Evolutionary conservation across 1,140 invertebrate genomes (phyloP), one percentile per base, ranked within the genome.

Genomic region (Formica selysi): DNA sequence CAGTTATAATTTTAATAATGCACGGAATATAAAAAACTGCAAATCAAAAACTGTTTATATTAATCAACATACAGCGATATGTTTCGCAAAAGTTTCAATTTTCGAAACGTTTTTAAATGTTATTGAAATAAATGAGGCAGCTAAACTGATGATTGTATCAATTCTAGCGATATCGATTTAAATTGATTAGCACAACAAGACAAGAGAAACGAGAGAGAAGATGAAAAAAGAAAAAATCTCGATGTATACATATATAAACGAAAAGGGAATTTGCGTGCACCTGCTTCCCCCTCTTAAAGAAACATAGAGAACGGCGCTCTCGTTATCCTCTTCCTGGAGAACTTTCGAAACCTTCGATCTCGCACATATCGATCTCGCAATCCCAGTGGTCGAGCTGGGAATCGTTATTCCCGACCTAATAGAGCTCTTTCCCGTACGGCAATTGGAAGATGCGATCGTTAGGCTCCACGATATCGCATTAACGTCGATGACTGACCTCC

Each of bases 211-310:
- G 41, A 13, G 22, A 10, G 3, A 61, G 13, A 67, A 61, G 13
- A 67, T 61, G 32, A 68, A 26, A 68, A 67, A 59, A 48, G 16
- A 51, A 70, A 80, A 80, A 19, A 16, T 19, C 13, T 19, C 61
- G 32, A n/a, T 29, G 4, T 19, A 51, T 51, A 51, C 13, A 16
- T 51, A 7, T 65, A 78, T 38, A 78, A 78, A 41, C 13, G 26
- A 7, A 29, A 11, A 5, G 19, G 22, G 59, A 10, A 65, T 13
- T 19, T 44, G 29, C 19, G 22, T 16, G 36, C 65, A 71, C 65
- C 79, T 89, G 87, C 87, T 76, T 88, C 51, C 78, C 67, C 48
- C 36, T 76, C 71, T 61, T 38, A 59, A 22, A 44, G 13, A 65
- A 61, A 13, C 11, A 8, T 44, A 44, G 73, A 84, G 19, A 41